A percentile compares a stretch with the other conserved stretches of the same genome.
phyloP scores from a whole-genome alignment of 2,797 vertebrate genomes.

The Nothura maculosa region DNA sequence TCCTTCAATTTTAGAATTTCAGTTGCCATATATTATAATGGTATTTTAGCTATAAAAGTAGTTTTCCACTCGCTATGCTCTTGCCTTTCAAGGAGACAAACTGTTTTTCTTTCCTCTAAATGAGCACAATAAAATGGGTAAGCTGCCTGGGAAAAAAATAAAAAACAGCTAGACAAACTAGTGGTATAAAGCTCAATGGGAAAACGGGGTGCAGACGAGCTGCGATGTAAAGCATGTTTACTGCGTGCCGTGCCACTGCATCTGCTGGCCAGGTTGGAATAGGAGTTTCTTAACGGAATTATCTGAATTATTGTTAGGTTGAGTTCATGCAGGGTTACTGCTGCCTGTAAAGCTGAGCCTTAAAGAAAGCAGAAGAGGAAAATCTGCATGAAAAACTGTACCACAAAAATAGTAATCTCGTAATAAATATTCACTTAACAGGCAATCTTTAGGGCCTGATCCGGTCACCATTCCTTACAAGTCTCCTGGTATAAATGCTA shows the following conservation, averaged over 20 bases:
- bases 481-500: background rate
- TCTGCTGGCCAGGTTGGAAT: conserved; percentile 36
- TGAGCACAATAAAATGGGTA: conserved; percentile 74
- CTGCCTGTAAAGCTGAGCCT: background rate
- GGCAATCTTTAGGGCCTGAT: background rate
- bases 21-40: conserved; percentile 69
- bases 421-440: background rate
- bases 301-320: conserved; percentile 23
- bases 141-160: conserved; percentile 45
- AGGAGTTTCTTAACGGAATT: conserved; percentile 21
- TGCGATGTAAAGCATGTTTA: conserved; percentile 50
- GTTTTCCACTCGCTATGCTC: conserved; percentile 67
- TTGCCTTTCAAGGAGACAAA: conserved; percentile 74
- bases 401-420: background rate
- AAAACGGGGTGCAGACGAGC: conserved; percentile 69
- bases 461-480: background rate
- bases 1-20: conserved; percentile 74
- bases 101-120: conserved; percentile 75
- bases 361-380: background rate
- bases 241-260: conserved; percentile 29
- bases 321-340: background rate
- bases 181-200: conserved; percentile 67
- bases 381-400: background rate
- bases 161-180: conserved; percentile 27
- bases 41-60: conserved; percentile 70